Percentiles rank a stretch among this genome's conserved stretches.
phyloP scores from a whole-genome alignment of 2,888 invertebrate species.

The Platycheirus albimanus region DNA sequence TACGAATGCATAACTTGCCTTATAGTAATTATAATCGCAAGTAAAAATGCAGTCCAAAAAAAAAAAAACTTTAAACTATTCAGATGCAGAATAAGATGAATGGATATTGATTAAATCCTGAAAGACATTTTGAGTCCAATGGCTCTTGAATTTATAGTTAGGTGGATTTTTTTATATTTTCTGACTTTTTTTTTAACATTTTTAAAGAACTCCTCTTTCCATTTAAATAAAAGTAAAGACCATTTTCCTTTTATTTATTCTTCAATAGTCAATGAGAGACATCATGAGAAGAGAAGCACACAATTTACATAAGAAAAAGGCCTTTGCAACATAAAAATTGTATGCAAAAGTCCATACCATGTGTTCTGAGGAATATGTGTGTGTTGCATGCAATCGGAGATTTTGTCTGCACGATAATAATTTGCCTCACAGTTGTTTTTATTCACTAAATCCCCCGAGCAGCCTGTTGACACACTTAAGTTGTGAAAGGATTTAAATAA shows the following conservation, averaged over 20 bases:
- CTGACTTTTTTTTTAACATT: neutral
- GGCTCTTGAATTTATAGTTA: neutral
- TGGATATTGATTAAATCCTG: no score
- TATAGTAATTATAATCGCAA: no score
- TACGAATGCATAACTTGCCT: no score
- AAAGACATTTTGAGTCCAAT: no score
- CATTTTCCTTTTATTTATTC: conserved; percentile 8
- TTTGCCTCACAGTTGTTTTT: conserved; percentile 48
- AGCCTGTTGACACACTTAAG: conserved; percentile 58
- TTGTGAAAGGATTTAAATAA: conserved; percentile 67
- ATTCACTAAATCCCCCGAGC: conserved; percentile 46
- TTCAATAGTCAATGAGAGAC: neutral
- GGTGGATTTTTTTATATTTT: no score
- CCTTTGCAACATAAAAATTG: conserved; percentile 6
- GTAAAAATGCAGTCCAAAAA: no score
- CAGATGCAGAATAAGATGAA: no score
- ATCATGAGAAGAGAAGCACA: neutral
- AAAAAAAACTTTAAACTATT: no score
- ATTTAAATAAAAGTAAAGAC: neutral
- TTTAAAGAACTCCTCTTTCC: no score
- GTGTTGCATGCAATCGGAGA: conserved; percentile 27
- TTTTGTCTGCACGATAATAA: conserved; percentile 39
- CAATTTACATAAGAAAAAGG: conserved; percentile 5
- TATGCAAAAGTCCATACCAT: neutral
- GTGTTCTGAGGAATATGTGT: neutral